Conservation (phyloP, 2,888 invertebrate genomes). For the Scaptomyza polygonia region DNA sequence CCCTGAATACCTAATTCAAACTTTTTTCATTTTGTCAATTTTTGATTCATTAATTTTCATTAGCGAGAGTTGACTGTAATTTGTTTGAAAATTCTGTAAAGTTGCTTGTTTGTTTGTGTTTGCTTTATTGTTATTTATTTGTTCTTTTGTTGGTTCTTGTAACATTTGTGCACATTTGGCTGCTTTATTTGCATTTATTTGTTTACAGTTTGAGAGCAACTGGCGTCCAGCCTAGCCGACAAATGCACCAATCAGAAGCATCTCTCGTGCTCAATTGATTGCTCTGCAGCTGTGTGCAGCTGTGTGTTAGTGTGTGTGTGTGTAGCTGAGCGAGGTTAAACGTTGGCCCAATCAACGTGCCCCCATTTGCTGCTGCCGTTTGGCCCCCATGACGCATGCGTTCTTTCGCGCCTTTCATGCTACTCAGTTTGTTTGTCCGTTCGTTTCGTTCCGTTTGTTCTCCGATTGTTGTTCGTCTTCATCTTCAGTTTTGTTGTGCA, state of each 20-base stretch:
- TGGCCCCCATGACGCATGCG: conserved; percentile 71
- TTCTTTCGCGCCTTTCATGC: conserved; percentile 32
- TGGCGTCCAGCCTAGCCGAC: conserved; percentile 22
- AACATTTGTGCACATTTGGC: conserved; percentile 74
- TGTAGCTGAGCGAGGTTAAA: conserved; percentile 59
- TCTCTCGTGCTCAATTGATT: conserved; percentile 47
- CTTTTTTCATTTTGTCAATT: too few relatives aligned
- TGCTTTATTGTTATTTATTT: conserved; percentile 13
- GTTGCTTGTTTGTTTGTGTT: conserved; percentile 44
- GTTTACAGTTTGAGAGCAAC: conserved; percentile 46
- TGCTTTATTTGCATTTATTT: conserved; percentile 54
- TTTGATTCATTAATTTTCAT: too few relatives aligned
- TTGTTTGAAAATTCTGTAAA: conserved; percentile 53
- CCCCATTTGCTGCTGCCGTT: conserved; percentile 65
- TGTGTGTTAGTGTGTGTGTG: conserved; percentile 11
- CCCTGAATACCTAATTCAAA: too few relatives aligned
- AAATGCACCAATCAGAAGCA: conserved; percentile 64
- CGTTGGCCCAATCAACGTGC: conserved; percentile 77
- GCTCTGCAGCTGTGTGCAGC: conserved; percentile 25
- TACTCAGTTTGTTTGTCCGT: conserved; percentile 18
- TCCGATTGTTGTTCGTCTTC: background rate
- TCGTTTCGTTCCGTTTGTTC: conserved; percentile 1
- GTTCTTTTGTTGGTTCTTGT: conserved; percentile 31
- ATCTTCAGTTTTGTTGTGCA: conserved; percentile 17
- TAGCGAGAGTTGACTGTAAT: conserved; percentile 2